Conservation (phyloP, 2,113 vertebrate species). For the Chloebia gouldiae region DNA sequence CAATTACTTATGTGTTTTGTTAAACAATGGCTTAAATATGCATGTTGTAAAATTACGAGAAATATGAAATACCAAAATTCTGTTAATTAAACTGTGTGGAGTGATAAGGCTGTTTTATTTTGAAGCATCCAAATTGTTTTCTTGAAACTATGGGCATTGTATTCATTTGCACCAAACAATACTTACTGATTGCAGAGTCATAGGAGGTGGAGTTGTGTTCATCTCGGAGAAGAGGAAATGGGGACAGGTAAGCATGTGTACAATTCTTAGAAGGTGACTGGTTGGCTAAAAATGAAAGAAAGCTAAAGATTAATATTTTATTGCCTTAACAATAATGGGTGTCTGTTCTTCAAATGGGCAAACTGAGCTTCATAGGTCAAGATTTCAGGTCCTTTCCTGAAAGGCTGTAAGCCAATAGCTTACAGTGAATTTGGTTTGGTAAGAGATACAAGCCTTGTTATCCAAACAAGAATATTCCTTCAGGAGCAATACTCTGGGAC, state of each 20-base stretch:
- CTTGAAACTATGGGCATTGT: not conserved
- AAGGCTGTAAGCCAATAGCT: not conserved
- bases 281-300: slow-evolving; percentile 77
- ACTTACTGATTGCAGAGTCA: slow-evolving; percentile 90
- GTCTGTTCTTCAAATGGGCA: not conserved
- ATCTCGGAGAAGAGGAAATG: slow-evolving; percentile 84
- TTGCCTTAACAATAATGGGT: not conserved
- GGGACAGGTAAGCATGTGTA: slow-evolving; percentile 88
- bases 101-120: not conserved
- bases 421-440: not conserved
- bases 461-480: not conserved
- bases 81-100: not conserved
- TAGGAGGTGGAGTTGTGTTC: slow-evolving; percentile 86
- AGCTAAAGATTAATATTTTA: not conserved
- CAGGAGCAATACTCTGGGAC: not conserved
- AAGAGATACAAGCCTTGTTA: not conserved
- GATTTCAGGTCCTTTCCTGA: not conserved
- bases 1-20: not conserved
- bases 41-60: not conserved
- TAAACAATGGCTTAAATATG: slow-evolving; percentile 1
- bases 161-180: not conserved
- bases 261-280: slow-evolving; percentile 86
- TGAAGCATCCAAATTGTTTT: not conserved
- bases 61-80: not conserved
- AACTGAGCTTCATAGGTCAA: not conserved